Evolutionary conservation across 2,797 vertebrate species (phyloP).

Genomic region (Dermochelys coriacea): DNA sequence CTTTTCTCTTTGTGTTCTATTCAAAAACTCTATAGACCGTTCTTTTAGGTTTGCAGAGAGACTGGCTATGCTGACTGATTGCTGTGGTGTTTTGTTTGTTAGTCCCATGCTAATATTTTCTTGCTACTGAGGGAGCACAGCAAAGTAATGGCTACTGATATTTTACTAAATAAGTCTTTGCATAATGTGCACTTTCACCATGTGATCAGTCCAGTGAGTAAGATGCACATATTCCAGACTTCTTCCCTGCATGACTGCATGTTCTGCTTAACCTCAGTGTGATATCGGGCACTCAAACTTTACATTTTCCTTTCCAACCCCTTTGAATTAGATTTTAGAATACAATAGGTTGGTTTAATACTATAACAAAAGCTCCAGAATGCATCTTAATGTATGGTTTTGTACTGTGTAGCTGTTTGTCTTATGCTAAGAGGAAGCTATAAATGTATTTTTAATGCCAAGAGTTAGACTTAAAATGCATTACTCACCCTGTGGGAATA

Average conservation of each 20-base stretch:
- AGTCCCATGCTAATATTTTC: slow-evolving; percentile 1
- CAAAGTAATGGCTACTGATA: background rate
- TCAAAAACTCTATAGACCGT: background rate
- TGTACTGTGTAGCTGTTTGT: slow-evolving; percentile 57
- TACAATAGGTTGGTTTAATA: slow-evolving; percentile 50
- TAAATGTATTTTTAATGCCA: slow-evolving; percentile 73
- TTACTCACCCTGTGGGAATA: slow-evolving; percentile 72
- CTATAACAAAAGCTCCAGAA: slow-evolving; percentile 38
- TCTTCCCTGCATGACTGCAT: slow-evolving; percentile 18
- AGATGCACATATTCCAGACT: slow-evolving; percentile 30
- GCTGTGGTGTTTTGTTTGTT: slow-evolving; percentile 14
- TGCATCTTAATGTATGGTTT: slow-evolving; percentile 9
- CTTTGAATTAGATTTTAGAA: slow-evolving; percentile 45
- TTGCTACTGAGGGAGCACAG: background rate
- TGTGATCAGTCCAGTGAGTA: background rate
- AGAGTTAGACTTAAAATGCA: slow-evolving; percentile 63
- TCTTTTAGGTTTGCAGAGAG: background rate
- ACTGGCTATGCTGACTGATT: background rate
- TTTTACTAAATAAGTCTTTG: slow-evolving; percentile 43
- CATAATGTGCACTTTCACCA: slow-evolving; percentile 18
- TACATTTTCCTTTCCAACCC: slow-evolving; percentile 52
- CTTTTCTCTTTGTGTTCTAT: background rate
- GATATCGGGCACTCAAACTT: slow-evolving; percentile 23
- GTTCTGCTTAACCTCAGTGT: slow-evolving; percentile 30
- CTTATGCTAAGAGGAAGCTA: slow-evolving; percentile 55